Conservation (phyloP, 2,888 invertebrate genomes). For the Phyllotreta cruciferae region DNA sequence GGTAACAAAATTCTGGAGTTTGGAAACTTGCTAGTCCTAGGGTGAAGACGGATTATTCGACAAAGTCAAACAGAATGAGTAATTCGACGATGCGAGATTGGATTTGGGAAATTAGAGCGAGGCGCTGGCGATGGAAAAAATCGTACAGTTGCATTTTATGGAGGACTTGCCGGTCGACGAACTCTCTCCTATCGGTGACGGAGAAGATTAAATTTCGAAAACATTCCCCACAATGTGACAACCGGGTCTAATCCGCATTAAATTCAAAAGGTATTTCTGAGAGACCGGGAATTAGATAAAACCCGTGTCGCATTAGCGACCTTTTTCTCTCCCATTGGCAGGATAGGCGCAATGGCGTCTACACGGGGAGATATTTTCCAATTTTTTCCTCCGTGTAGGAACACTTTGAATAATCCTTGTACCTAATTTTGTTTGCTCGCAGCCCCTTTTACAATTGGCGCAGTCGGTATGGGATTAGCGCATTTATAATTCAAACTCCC, state of each 20-base stretch:
- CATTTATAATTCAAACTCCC: too few species aligned
- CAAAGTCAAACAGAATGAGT: constrained; percentile 29
- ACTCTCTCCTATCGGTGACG: constrained; percentile 27
- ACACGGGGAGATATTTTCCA: not conserved
- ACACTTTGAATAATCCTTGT: too few species aligned
- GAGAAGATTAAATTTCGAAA: constrained; percentile 32
- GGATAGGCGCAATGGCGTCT: constrained; percentile 7
- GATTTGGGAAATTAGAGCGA: constrained; percentile 10
- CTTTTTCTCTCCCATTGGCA: constrained; percentile 28
- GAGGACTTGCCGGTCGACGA: constrained; percentile 24
- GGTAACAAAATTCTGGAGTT: constrained; percentile 28
- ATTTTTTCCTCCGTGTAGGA: not conserved
- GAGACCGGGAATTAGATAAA: constrained; percentile 31
- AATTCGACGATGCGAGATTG: constrained; percentile 16
- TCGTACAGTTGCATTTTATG: not conserved
- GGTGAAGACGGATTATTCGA: constrained; percentile 29
- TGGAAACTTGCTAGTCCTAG: constrained; percentile 24
- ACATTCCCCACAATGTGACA: constrained; percentile 32
- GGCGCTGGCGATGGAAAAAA: not conserved
- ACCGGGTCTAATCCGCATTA: constrained; percentile 32
- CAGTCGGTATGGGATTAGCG: too few species aligned
- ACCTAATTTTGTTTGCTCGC: too few species aligned
- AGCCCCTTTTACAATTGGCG: too few species aligned
- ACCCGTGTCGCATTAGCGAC: constrained; percentile 31
- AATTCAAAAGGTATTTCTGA: constrained; percentile 32